Percentiles rank a stretch among this genome's conserved stretches.
Conservation (phyloP, 2,113 vertebrate species). For the Gopherus evgoodei region DNA sequence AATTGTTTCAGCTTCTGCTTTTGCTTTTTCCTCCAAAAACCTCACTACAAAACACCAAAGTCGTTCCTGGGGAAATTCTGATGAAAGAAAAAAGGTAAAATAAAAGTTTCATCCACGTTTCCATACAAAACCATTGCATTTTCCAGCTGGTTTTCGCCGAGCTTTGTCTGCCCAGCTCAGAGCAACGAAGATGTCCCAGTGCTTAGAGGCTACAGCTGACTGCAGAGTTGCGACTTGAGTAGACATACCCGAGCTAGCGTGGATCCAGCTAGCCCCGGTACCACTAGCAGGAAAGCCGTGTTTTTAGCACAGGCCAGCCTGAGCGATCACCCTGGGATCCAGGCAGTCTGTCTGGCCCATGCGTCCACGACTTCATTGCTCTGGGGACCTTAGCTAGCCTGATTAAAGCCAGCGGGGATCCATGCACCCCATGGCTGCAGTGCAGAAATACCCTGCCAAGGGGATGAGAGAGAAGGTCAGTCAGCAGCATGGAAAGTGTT, state of each 20-base stretch:
- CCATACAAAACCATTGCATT: background rate
- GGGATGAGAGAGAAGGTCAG: background rate
- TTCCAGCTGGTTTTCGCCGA: background rate
- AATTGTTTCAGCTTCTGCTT: background rate
- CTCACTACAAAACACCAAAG: background rate
- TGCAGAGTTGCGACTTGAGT: background rate
- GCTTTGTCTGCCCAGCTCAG: background rate
- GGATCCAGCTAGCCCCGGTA: background rate
- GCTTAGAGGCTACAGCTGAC: background rate
- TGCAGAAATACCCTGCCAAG: background rate
- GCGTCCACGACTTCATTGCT: too few relatives aligned
- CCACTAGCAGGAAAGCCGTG: too few relatives aligned
- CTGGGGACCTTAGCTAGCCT: too few relatives aligned
- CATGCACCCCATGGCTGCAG: background rate
- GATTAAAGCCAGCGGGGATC: too few relatives aligned
- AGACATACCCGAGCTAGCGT: background rate
- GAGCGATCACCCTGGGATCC: background rate
- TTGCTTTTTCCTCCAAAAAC: background rate
- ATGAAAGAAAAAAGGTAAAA: background rate
- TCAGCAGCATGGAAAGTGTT: background rate
- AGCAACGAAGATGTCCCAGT: background rate
- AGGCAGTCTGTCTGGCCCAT: background rate
- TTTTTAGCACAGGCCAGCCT: background rate
- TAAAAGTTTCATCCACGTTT: background rate
- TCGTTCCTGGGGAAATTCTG: background rate